Conservation (phyloP, 2,113 vertebrate genomes). For the Abramis brama region DNA sequence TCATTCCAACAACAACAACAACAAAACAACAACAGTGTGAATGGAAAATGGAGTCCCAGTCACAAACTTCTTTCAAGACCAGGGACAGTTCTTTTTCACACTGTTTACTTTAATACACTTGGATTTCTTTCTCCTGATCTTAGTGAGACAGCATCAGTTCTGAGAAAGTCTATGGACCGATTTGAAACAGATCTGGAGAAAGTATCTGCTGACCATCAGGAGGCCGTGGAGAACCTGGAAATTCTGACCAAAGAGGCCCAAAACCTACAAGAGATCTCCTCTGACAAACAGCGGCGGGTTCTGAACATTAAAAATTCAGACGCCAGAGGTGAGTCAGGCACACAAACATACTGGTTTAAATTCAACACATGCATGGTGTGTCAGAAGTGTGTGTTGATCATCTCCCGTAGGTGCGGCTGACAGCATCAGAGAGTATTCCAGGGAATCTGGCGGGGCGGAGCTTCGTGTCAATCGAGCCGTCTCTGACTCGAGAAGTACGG, state of each 20-base stretch:
- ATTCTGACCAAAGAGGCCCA: conserved; percentile 76
- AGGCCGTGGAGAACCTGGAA: conserved; percentile 70
- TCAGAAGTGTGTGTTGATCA: background rate
- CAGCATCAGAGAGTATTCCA: conserved; percentile 85
- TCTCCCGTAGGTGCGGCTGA: conserved; percentile 83
- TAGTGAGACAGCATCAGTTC: conserved; percentile 82
- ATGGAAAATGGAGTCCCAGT: background rate
- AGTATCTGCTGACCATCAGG: conserved; percentile 73
- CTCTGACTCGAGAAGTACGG: conserved; percentile 65
- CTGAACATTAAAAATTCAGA: conserved; percentile 91
- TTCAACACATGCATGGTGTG: background rate
- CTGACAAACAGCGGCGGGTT: conserved; percentile 82
- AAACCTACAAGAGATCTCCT: conserved; percentile 74
- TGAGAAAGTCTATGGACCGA: conserved; percentile 80
- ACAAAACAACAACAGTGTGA: background rate
- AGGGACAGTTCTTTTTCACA: background rate
- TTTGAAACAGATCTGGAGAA: conserved; percentile 74
- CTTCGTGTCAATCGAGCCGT: conserved; percentile 79
- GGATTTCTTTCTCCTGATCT: background rate
- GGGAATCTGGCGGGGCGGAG: conserved; percentile 83
- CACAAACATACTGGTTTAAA: background rate
- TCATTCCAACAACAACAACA: background rate
- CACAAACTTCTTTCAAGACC: background rate
- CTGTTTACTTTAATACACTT: background rate
- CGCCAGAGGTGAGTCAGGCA: conserved; percentile 80